Conservation (phyloP, 2,113 vertebrate species). For the Hemibagrus wyckioides region DNA sequence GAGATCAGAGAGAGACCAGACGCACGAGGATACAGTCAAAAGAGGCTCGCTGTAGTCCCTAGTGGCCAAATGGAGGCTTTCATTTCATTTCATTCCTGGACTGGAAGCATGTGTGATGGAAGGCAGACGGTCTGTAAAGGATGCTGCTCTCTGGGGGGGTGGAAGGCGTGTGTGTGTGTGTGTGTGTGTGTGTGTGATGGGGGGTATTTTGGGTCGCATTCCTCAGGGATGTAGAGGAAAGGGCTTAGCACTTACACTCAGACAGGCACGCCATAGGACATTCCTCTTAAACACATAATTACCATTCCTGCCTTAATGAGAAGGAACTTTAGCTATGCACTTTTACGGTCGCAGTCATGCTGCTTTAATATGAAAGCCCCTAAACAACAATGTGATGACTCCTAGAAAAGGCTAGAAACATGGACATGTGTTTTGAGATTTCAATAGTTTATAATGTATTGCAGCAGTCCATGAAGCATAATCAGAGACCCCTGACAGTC, state of each 20-base stretch:
- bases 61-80: constrained; percentile 57
- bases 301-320: constrained; percentile 39
- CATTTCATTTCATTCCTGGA: constrained; percentile 61
- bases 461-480: neutral
- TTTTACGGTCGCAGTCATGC: constrained; percentile 32
- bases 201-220: constrained; percentile 27
- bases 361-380: constrained; percentile 28
- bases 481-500: neutral
- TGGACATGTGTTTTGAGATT: neutral
- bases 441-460: too few species aligned
- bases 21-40: constrained; percentile 63
- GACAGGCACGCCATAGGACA: constrained; percentile 41
- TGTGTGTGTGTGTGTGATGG: too few species aligned
- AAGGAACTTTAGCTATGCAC: constrained; percentile 38
- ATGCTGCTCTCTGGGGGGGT: constrained; percentile 27
- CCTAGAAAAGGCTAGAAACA: neutral
- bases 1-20: constrained; percentile 56
- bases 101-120: constrained; percentile 13
- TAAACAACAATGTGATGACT: neutral
- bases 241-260: constrained; percentile 30
- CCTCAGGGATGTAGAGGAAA: constrained; percentile 42
- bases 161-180: neutral
- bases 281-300: constrained; percentile 59
- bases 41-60: constrained; percentile 63
- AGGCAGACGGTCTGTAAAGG: constrained; percentile 27